phyloP scores from a whole-genome alignment of 2,888 invertebrate genomes.

The Dysmachus trigonus region DNA sequence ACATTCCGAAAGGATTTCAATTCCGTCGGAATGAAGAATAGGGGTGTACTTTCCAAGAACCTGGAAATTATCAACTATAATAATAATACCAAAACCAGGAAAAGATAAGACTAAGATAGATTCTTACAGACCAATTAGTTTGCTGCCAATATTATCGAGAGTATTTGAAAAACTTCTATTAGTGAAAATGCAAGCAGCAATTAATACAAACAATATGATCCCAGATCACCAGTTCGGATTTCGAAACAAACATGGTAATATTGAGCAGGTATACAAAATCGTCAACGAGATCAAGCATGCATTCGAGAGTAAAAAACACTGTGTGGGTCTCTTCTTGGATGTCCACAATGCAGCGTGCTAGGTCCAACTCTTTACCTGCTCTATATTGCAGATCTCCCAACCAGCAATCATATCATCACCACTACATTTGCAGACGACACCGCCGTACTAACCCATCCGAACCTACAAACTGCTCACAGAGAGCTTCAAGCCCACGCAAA shows the following conservation, averaged over 20 bases:
- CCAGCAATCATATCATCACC: neutral
- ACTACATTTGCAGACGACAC: neutral
- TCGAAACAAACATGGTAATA: too few relatives aligned
- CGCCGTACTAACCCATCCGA: neutral
- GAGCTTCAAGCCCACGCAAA: neutral
- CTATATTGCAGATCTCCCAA: neutral
- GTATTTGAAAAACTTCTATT: neutral
- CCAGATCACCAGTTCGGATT: too few relatives aligned
- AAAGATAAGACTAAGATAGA: neutral
- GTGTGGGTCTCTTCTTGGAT: neutral
- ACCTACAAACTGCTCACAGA: neutral
- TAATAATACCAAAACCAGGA: neutral
- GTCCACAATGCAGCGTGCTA: neutral
- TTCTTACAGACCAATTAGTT: neutral
- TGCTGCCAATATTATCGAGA: neutral
- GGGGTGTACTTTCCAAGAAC: neutral
- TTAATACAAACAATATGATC: too few relatives aligned
- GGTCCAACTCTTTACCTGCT: neutral
- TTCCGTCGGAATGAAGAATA: too few relatives aligned
- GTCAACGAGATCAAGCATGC: too few relatives aligned
- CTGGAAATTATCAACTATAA: neutral
- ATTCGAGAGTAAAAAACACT: too few relatives aligned
- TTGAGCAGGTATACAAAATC: too few relatives aligned
- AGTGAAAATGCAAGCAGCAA: neutral
- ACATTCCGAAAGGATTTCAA: too few relatives aligned